Evolutionary conservation across 2,113 vertebrate species (phyloP).

Genomic region (Bothrops jararaca): DNA sequence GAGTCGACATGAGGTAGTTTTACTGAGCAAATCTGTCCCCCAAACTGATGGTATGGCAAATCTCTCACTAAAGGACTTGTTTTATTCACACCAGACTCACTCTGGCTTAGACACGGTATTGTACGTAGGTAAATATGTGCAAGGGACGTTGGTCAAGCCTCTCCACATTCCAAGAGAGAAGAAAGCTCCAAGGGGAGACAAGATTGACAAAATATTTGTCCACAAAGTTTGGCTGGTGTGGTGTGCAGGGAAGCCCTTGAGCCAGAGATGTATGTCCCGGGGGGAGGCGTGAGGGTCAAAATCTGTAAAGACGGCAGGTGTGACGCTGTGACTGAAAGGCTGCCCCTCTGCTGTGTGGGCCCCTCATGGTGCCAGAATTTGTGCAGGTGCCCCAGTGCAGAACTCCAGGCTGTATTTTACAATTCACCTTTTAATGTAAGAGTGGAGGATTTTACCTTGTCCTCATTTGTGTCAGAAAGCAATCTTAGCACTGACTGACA

Average conservation of each 20-base stretch:
- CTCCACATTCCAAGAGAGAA: background rate
- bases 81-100: background rate
- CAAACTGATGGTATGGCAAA: background rate
- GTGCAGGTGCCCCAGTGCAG: background rate
- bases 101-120: background rate
- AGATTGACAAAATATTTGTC: background rate
- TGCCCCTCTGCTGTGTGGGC: background rate
- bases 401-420: background rate
- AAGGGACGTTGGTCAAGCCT: background rate
- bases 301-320: background rate
- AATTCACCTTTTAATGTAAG: background rate
- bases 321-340: background rate
- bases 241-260: background rate
- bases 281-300: background rate
- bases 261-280: background rate
- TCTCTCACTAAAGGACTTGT: background rate
- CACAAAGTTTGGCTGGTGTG: background rate
- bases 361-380: background rate
- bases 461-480: slow-evolving; percentile 59
- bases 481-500: slow-evolving; percentile 79
- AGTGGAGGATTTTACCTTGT: slow-evolving; percentile 70
- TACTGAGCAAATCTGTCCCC: background rate
- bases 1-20: background rate
- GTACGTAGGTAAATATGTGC: background rate
- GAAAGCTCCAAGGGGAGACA: background rate